Evolutionary conservation across 30 jellyfish, hydroid and myxozoan species (phyloP).

Genomic region (Clytia hemisphaerica): DNA sequence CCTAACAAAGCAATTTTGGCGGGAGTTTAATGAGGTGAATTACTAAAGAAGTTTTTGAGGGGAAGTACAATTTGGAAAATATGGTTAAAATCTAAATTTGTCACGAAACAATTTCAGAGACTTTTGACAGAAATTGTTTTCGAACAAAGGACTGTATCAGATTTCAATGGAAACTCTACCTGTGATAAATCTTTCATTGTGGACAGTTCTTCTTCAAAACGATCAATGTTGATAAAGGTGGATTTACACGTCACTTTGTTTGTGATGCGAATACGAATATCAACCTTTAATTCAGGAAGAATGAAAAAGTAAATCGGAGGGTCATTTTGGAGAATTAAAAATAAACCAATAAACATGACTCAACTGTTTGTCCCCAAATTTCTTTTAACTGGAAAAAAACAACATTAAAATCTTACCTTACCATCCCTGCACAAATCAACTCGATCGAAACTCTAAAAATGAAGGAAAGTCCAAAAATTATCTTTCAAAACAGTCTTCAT

Average conservation of each 20-base stretch:
- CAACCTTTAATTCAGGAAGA: slow-evolving; percentile 33
- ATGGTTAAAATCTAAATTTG: too few species aligned
- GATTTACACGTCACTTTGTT: slow-evolving; percentile 40
- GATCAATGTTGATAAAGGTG: slow-evolving; percentile 52
- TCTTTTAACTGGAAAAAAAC: neutral
- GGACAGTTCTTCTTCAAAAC: slow-evolving; percentile 52
- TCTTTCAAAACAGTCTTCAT: neutral
- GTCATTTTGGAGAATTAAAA: neutral
- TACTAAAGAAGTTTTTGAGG: too few species aligned
- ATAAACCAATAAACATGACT: neutral
- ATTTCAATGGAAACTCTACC: too few species aligned
- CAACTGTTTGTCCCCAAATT: too few species aligned
- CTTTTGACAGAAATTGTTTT: too few species aligned
- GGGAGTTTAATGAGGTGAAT: too few species aligned
- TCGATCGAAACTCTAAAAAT: slow-evolving; percentile 54
- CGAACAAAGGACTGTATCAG: too few species aligned
- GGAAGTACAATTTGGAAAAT: too few species aligned
- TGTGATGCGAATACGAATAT: slow-evolving; percentile 51
- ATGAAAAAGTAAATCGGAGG: neutral
- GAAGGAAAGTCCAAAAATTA: neutral
- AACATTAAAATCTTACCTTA: slow-evolving; percentile 33
- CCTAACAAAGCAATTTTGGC: too few species aligned
- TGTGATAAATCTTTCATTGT: slow-evolving; percentile 59
- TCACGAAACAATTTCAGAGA: too few species aligned
- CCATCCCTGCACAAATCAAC: slow-evolving; percentile 65